Percentiles rank a stretch among this genome's conserved stretches.
Conservation (phyloP, 2,888 invertebrate genomes). For the Sesia apiformis region DNA sequence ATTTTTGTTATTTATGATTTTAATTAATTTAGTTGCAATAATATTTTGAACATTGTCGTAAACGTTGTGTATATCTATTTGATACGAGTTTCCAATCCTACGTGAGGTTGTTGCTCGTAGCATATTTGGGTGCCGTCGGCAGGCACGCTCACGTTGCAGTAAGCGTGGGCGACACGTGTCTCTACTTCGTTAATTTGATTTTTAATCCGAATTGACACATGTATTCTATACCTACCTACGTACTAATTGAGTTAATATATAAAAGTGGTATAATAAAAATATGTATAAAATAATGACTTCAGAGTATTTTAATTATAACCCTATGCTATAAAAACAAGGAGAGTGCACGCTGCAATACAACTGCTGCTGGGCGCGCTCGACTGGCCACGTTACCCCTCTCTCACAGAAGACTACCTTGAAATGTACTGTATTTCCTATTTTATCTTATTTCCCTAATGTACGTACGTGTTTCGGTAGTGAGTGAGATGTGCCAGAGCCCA, state of each 20-base stretch:
- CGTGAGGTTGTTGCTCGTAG: too few species aligned
- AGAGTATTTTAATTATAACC: background rate
- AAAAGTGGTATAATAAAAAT: too few species aligned
- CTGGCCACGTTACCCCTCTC: too few species aligned
- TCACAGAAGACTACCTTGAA: too few species aligned
- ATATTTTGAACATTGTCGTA: background rate
- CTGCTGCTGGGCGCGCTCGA: too few species aligned
- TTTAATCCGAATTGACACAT: constrained; percentile 31
- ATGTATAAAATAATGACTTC: background rate
- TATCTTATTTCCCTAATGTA: too few species aligned
- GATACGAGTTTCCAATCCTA: too few species aligned
- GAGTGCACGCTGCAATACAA: too few species aligned
- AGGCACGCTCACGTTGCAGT: background rate
- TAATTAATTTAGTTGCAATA: background rate
- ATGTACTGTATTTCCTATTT: too few species aligned
- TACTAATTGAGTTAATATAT: background rate
- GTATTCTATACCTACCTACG: constrained; percentile 1
- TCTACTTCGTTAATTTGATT: constrained; percentile 26
- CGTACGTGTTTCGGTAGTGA: too few species aligned
- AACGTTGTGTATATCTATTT: background rate
- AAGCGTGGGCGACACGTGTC: constrained; percentile 21
- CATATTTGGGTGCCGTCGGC: background rate
- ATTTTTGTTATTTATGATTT: background rate
- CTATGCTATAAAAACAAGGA: too few species aligned
- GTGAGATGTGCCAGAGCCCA: too few species aligned